These are phyloP conservation scores for Ptilorrhoa leucosticta DNA, from an alignment of 2,113 vertebrate species.

Conservation along the genomic window DNA sequence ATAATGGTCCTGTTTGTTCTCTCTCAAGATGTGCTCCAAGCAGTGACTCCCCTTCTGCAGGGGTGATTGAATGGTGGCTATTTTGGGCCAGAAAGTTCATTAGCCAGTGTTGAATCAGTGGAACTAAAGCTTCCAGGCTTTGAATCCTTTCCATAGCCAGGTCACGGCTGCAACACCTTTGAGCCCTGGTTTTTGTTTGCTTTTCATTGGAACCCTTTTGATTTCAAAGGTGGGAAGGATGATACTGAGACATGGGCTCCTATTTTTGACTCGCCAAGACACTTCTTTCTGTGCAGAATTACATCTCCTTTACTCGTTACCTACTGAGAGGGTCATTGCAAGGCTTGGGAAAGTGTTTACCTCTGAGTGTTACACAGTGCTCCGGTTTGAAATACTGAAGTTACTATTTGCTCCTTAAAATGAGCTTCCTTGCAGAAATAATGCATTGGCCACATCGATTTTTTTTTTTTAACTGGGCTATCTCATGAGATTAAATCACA, in stretches of 20 bases:
- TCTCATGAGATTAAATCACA: not conserved
- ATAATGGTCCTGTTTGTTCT: not conserved
- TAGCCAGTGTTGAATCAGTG: not conserved
- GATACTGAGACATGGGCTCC: not conserved
- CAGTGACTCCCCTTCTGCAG: not conserved
- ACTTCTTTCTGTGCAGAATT: not conserved
- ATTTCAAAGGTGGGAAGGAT: not conserved
- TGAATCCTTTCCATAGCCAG: not conserved
- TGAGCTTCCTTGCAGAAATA: not conserved
- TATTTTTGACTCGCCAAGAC: not conserved
- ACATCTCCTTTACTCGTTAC: not conserved
- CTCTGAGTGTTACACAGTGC: not conserved
- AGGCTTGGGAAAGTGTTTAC: not conserved
- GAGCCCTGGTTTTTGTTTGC: not conserved
- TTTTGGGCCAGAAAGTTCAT: not conserved
- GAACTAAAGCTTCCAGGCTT: not conserved
- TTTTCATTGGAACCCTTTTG: slow-evolving; percentile 12
- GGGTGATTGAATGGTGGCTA: not conserved
- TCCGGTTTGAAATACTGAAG: not conserved
- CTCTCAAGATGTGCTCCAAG: not conserved
- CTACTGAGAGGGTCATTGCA: not conserved
- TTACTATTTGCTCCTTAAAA: not conserved
- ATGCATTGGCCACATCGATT: not conserved
- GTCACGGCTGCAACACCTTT: not conserved
- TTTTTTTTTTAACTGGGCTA: not conserved